Base-by-base conservation (phyloP, 2,888 invertebrate genomes). In the Andrena bicolor region DNA sequence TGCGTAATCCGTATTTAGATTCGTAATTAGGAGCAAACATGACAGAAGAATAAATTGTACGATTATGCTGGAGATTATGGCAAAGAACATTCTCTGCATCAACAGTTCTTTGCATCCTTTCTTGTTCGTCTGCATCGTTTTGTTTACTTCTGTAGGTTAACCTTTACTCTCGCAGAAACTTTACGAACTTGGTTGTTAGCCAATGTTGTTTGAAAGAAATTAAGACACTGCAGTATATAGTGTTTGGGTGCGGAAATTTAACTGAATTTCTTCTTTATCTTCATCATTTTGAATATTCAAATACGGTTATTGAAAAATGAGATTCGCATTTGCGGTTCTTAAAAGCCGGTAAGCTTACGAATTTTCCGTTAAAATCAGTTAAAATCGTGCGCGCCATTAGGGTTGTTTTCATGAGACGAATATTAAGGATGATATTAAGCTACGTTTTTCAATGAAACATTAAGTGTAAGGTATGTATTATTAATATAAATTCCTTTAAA, bases 1-100 rank as follows among this genome's bases (percentile, higher is more conserved):
- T 0, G 96, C 97, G 90, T 96, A 96, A 60, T 96, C 91, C 23
- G 96, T 86, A 89, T 96, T 95, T 48, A 96, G 93, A 93, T 97
- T 97, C 60, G 96, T 94, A 20, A 94, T 82, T 10, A 94, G 82
- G 23, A 94, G 89, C 16, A 93, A 90, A 23, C 85, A 84, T 23
- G 90, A 90, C 63, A 94, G 88, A 26, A 94, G 88, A 10, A 93
- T 77, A 48, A 92, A 92, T 74, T 94, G 94, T 2, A 93, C 86
- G 8, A 90, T 91, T 66, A 96, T 95, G 90, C 96, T 96, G 91
- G 96, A 95, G 7, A 95, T 80, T 23, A 96, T 95, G 3, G 96
- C 96, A 77, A 95, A 94, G 48, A 95, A 94, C 85, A 96, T 94
- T 93, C 96, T 95, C 91, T 95, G 93, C 35, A 94, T 90, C 90